Evolutionary conservation across 2,797 vertebrate genomes (phyloP).

Genomic region (Macrochelys suwanniensis): DNA sequence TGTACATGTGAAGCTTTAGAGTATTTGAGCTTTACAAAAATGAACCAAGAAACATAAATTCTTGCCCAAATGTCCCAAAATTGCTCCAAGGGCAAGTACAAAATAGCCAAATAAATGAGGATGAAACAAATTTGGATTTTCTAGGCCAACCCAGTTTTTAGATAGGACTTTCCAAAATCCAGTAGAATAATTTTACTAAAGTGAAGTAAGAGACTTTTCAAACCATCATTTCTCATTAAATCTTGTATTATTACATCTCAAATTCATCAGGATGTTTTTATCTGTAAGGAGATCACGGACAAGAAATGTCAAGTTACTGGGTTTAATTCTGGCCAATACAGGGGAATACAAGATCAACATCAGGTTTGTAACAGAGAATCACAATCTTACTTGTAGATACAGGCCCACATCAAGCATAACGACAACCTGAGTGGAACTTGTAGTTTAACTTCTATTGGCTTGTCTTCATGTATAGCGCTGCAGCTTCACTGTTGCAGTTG

Average conservation of each 20-base stretch:
- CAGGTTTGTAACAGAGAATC: neutral
- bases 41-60: neutral
- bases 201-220: neutral
- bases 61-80: neutral
- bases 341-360: neutral
- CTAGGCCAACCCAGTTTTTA: neutral
- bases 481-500: too few relatives aligned
- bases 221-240: neutral
- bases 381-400: neutral
- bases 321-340: neutral
- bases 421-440: neutral
- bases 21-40: neutral
- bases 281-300: neutral
- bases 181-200: neutral
- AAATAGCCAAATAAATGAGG: neutral
- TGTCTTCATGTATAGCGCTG: neutral
- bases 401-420: neutral
- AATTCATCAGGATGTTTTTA: neutral
- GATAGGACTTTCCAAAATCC: neutral
- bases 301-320: neutral
- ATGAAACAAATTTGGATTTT: neutral
- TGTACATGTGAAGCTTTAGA: neutral
- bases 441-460: neutral
- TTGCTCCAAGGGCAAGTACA: neutral
- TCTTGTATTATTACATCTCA: fast-evolving